phyloP scores from a whole-genome alignment of 2,113 vertebrate species.

The Poicephalus gulielmi region DNA sequence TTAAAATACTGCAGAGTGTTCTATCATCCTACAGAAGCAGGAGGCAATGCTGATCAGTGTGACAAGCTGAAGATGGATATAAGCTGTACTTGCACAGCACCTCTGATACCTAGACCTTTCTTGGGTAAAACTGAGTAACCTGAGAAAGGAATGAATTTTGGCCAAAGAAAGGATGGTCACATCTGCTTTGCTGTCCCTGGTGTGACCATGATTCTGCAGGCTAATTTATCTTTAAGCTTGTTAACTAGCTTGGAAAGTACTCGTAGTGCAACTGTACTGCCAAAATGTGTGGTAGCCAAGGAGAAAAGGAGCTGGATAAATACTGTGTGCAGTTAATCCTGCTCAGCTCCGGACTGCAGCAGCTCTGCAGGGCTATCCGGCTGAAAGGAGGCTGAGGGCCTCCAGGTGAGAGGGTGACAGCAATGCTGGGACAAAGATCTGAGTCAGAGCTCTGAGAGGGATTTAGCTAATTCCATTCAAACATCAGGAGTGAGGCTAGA shows the following conservation, averaged over 20 bases:
- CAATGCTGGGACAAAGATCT: neutral
- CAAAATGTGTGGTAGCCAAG: neutral
- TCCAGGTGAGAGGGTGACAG: fast-evolving
- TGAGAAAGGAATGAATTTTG: neutral
- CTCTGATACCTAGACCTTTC: neutral
- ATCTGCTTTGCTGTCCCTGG: neutral
- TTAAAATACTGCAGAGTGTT: neutral
- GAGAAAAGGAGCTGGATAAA: neutral
- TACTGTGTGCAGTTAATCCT: neutral
- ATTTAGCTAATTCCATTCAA: neutral
- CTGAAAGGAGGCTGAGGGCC: neutral
- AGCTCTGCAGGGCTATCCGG: neutral
- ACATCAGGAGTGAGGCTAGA: neutral
- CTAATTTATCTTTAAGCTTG: slow-evolving; percentile 19
- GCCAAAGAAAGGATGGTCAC: neutral
- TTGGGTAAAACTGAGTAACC: neutral
- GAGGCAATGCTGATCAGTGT: too few relatives aligned
- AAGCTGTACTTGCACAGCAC: too few relatives aligned
- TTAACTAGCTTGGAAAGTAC: neutral
- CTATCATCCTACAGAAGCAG: too few relatives aligned
- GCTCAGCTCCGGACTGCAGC: neutral
- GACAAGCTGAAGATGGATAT: too few relatives aligned
- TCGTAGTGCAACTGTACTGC: neutral
- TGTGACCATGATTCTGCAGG: neutral
- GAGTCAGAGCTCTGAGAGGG: neutral